Evolutionary conservation across 2,113 vertebrate genomes (phyloP).

Genomic region (Embiotoca jacksoni): DNA sequence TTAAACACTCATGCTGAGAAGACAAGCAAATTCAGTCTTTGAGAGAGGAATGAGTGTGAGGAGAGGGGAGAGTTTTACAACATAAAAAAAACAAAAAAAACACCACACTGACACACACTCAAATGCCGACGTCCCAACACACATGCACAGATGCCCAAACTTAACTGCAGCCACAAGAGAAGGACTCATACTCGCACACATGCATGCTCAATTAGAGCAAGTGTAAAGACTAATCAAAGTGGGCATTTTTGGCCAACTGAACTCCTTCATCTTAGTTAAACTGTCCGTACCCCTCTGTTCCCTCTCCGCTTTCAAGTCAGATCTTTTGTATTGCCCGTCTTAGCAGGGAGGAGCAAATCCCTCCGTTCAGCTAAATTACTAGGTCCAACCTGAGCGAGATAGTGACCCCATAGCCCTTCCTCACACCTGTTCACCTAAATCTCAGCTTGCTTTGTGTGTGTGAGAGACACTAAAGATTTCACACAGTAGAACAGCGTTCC

Average conservation of each 20-base stretch:
- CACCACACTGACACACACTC: slow-evolving; percentile 61
- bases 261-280: slow-evolving; percentile 83
- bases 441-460: slow-evolving; percentile 56
- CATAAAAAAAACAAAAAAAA: slow-evolving; percentile 33
- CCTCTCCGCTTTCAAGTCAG: slow-evolving; percentile 75
- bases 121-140: slow-evolving; percentile 56
- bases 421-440: slow-evolving; percentile 81
- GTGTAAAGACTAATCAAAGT: slow-evolving; percentile 82
- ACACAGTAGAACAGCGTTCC: slow-evolving; percentile 16
- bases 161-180: slow-evolving; percentile 46
- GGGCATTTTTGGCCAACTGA: slow-evolving; percentile 80
- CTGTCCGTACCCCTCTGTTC: slow-evolving; percentile 81
- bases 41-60: slow-evolving; percentile 91
- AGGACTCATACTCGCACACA: slow-evolving; percentile 68
- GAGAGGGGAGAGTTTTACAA: slow-evolving; percentile 72
- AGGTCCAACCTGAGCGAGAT: slow-evolving; percentile 82
- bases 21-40: slow-evolving; percentile 98
- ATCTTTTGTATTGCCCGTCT: slow-evolving; percentile 81
- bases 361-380: slow-evolving; percentile 83
- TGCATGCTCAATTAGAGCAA: slow-evolving; percentile 81
- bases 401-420: slow-evolving; percentile 84
- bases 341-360: slow-evolving; percentile 80
- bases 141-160: slow-evolving; percentile 60
- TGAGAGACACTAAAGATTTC: slow-evolving; percentile 33
- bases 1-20: slow-evolving; percentile 99